Evolutionary conservation across 2,888 invertebrate species (phyloP).

Genomic region (Scrobipalpa costella): DNA sequence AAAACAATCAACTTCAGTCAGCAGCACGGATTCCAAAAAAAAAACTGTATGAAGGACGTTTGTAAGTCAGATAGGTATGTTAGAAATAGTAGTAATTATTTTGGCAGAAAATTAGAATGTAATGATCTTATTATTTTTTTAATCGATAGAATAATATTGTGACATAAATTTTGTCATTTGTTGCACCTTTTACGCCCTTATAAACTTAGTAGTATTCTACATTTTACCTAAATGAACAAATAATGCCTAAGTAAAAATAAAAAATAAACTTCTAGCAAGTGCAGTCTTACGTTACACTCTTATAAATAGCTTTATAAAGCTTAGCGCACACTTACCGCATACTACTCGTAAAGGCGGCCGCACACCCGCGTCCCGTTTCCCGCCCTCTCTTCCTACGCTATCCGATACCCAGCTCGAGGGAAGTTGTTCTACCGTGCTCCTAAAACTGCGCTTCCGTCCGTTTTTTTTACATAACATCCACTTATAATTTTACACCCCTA

Average conservation of each 20-base stretch:
- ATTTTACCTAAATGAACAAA: neutral
- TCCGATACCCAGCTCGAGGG: conserved; percentile 21
- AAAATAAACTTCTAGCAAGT: neutral
- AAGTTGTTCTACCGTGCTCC: neutral
- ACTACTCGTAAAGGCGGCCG: conserved; percentile 40
- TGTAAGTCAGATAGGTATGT: neutral
- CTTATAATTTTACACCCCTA: too few species aligned
- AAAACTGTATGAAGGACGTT: conserved; percentile 27
- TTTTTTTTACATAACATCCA: neutral
- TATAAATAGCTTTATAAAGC: conserved; percentile 13
- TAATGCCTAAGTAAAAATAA: neutral
- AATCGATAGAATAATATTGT: too few species aligned
- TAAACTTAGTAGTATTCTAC: too few species aligned
- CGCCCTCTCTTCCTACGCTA: conserved; percentile 49
- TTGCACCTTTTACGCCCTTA: too few species aligned
- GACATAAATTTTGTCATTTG: too few species aligned
- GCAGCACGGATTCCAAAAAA: conserved; percentile 44
- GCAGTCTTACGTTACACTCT: neutral
- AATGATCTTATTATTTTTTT: too few species aligned
- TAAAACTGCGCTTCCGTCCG: neutral
- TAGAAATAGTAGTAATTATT: neutral
- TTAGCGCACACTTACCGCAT: conserved; percentile 15
- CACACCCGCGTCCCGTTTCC: conserved; percentile 56
- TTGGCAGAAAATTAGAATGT: neutral
- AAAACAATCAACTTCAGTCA: conserved; percentile 43